Evolutionary conservation across 2,888 invertebrate species (phyloP).

Genomic region (Nephrotoma guestfalica): DNA sequence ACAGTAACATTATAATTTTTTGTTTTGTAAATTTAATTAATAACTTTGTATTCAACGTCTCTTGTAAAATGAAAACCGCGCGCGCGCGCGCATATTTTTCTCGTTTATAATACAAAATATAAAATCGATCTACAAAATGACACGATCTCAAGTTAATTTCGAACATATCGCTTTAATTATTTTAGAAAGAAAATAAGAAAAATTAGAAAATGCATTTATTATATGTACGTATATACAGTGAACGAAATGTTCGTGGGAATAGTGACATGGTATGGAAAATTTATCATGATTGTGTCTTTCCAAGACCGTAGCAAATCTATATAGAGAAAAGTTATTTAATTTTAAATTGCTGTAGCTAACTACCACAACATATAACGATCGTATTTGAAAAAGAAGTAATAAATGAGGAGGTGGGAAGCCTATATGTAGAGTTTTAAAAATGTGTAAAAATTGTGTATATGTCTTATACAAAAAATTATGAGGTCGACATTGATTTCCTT

Average conservation of each 20-base stretch:
- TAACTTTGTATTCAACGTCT: background rate
- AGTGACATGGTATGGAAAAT: background rate
- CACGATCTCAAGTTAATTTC: background rate
- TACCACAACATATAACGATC: background rate
- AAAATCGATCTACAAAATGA: background rate
- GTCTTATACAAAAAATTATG: background rate
- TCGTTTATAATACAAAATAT: background rate
- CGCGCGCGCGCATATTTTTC: background rate
- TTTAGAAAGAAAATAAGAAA: background rate
- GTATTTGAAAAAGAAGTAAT: background rate
- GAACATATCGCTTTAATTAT: background rate
- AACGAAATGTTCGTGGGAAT: background rate
- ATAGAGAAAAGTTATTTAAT: background rate
- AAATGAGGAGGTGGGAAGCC: background rate
- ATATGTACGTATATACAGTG: background rate
- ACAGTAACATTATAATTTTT: background rate
- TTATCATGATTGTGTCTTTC: background rate
- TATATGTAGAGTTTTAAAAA: background rate
- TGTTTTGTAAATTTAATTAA: background rate
- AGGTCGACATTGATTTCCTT: background rate
- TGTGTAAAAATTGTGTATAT: background rate
- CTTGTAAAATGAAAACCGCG: background rate
- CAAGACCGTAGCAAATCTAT: background rate
- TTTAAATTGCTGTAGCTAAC: background rate
- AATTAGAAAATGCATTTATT: background rate